Conservation (phyloP, 2,797 vertebrate species). For the Rhyacichthys aspro region DNA sequence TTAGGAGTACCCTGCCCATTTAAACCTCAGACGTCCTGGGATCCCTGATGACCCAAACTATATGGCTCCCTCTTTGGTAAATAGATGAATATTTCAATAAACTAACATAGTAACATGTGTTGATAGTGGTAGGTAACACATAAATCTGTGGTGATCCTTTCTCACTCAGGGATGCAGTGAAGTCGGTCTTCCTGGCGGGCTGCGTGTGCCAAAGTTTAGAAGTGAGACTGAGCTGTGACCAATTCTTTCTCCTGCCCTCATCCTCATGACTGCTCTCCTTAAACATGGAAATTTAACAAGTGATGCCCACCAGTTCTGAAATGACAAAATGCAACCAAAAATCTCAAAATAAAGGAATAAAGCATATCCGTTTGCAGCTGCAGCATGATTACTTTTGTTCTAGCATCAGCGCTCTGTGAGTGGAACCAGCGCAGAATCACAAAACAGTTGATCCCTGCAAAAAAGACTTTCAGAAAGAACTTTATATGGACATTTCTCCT, state of each 20-base stretch:
- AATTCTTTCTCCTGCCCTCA: slow-evolving; percentile 16
- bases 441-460: slow-evolving; percentile 18
- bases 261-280: slow-evolving; percentile 24
- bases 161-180: slow-evolving; percentile 37
- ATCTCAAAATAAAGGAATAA: slow-evolving; percentile 11
- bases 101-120: background rate
- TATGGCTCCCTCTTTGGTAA: slow-evolving; percentile 54
- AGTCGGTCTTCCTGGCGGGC: slow-evolving; percentile 51
- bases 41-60: slow-evolving; percentile 24
- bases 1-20: slow-evolving; percentile 35
- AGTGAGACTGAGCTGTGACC: slow-evolving; percentile 44
- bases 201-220: slow-evolving; percentile 39
- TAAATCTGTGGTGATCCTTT: slow-evolving; percentile 31
- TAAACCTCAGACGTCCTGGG: slow-evolving; percentile 47
- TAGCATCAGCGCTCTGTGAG: slow-evolving; percentile 28
- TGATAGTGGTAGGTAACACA: slow-evolving; percentile 3
- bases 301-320: slow-evolving; percentile 29
- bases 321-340: slow-evolving; percentile 19
- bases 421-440: slow-evolving; percentile 23
- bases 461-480: slow-evolving; percentile 27
- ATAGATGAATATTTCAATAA: background rate
- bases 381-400: slow-evolving; percentile 36
- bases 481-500: slow-evolving; percentile 18
- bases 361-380: slow-evolving; percentile 39
- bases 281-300: slow-evolving; percentile 25